Evolutionary conservation across 1,140 invertebrate species (phyloP), one percentile per base, ranked within the genome.

Genomic region (Vollenhovia emeryi): DNA sequence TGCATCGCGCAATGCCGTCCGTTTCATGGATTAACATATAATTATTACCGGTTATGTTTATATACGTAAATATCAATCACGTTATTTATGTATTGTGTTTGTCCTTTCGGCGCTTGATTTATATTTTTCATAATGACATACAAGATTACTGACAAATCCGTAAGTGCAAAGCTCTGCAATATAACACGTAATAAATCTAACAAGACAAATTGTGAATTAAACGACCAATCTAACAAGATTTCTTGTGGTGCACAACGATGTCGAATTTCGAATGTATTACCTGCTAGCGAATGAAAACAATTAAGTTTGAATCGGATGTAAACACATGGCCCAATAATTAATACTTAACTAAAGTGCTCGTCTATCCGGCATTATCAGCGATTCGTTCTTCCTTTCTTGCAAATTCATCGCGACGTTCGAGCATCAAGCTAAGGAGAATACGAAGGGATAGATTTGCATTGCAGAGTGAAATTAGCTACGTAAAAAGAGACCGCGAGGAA

Each of bases 401-500:
- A 21, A 80, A 43, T n/a, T 24, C 43, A 13, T 60, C 80, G n/a
- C 50, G 59, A 57, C 57, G 13, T 3, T 50, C 13, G 33, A 74
- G 18, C 75, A 15, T n/a, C 30, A 40, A 52, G 64, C 30, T 4
- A 33, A 50, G 50, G 24, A 52, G 30, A 48, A 80, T 66, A 52
- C 30, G 57, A n/a, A 62, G 21, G 59, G 45, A 64, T 24, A 66
- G 52, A 91, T 91, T 91, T 91, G 90, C 89, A 91, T 91, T 89
- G 90, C 89, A 91, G 84, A 91, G 82, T 85, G 83, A 91, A 91
- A 90, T 91, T 88, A 89, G 75, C 79, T 86, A 45, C 24, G 71
- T 79, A 91, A 90, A 90, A 90, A 90, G 59, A 52, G 40, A 33
- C 43, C 36, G 48, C 40, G 62, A 68, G 48, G 74, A 74, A 80